These are phyloP conservation scores for Exephanes ischioxanthus DNA, from an alignment of 2,888 invertebrate species.

Conservation along the genomic window DNA sequence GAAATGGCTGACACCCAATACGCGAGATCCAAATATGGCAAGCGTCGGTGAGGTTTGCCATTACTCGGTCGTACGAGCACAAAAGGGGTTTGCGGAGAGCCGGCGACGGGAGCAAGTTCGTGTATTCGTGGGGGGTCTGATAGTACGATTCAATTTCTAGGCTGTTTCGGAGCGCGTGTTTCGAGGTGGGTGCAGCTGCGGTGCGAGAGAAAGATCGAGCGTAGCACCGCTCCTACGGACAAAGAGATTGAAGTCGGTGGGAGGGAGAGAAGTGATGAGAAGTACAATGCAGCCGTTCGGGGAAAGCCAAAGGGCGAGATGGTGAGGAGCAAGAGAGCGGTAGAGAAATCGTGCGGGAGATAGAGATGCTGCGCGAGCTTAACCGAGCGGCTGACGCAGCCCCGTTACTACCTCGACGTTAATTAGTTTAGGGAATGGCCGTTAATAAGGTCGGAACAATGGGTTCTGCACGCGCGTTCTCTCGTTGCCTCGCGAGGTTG, in stretches of 20 bases:
- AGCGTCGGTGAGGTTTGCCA: neutral
- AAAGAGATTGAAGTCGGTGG: conserved; percentile 36
- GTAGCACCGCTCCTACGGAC: conserved; percentile 25
- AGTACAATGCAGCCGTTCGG: conserved; percentile 40
- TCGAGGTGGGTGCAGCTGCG: conserved; percentile 37
- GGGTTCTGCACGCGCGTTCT: conserved; percentile 62
- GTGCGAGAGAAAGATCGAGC: conserved; percentile 51
- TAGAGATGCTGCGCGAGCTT: conserved; percentile 39
- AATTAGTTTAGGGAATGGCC: conserved; percentile 72
- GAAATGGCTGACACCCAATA: neutral
- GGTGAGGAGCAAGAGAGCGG: conserved; percentile 21
- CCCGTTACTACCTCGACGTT: conserved; percentile 67
- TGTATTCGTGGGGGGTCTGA: conserved; percentile 70
- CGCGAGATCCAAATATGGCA: neutral
- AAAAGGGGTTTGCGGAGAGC: conserved; percentile 15
- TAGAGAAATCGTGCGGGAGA: neutral
- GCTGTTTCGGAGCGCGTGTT: conserved; percentile 62
- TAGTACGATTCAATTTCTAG: conserved; percentile 75
- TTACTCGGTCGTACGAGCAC: conserved; percentile 20
- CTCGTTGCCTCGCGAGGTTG: conserved; percentile 49
- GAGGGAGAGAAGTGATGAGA: conserved; percentile 37
- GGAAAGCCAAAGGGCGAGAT: conserved; percentile 55
- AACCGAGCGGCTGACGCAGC: conserved; percentile 67
- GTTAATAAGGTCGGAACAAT: conserved; percentile 68
- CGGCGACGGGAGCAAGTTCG: conserved; percentile 52